A percentile compares a stretch with the other conserved stretches of the same genome.
phyloP scores from a whole-genome alignment of 2,888 invertebrate species.

The Lamproptera curius region DNA sequence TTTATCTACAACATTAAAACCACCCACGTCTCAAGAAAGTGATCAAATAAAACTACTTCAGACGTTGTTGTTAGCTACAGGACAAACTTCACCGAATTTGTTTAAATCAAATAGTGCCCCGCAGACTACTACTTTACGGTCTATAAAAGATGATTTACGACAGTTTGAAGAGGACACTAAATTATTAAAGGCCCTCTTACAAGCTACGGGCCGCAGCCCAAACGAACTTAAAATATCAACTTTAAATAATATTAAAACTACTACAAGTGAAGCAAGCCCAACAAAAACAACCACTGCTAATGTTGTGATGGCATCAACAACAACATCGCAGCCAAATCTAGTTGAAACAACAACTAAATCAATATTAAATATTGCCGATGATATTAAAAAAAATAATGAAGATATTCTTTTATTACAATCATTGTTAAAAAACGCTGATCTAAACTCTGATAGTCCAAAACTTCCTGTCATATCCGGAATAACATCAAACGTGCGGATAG shows the following conservation, averaged over 20 bases:
- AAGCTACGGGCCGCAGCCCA: slow-evolving; percentile 66
- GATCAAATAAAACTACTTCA: slow-evolving; percentile 53
- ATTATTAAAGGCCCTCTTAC: slow-evolving; percentile 61
- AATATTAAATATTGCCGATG: slow-evolving; percentile 46
- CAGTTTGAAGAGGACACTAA: slow-evolving; percentile 71
- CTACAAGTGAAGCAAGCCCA: slow-evolving; percentile 28
- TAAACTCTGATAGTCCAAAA: slow-evolving; percentile 44
- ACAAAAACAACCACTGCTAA: slow-evolving; percentile 32
- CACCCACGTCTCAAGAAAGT: slow-evolving; percentile 25
- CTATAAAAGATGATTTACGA: slow-evolving; percentile 65
- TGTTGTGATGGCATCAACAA: slow-evolving; percentile 23
- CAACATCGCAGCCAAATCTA: slow-evolving; percentile 31
- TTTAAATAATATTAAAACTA: slow-evolving; percentile 39
- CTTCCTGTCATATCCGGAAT: slow-evolving; percentile 58
- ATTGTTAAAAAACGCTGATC: slow-evolving; percentile 55
- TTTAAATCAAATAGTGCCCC: slow-evolving; percentile 31
- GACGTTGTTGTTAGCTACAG: slow-evolving; percentile 48
- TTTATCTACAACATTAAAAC: slow-evolving; percentile 29
- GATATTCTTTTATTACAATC: slow-evolving; percentile 66
- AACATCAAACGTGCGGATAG: slow-evolving; percentile 65
- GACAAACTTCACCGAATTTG: slow-evolving; percentile 37
- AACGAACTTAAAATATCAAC: slow-evolving; percentile 56
- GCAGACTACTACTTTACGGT: slow-evolving; percentile 51
- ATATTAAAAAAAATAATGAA: slow-evolving; percentile 60
- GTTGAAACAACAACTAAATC: slow-evolving; percentile 32